Base-by-base conservation (phyloP, 92 coral and sea anemone species). In the Diadumene lineata region DNA sequence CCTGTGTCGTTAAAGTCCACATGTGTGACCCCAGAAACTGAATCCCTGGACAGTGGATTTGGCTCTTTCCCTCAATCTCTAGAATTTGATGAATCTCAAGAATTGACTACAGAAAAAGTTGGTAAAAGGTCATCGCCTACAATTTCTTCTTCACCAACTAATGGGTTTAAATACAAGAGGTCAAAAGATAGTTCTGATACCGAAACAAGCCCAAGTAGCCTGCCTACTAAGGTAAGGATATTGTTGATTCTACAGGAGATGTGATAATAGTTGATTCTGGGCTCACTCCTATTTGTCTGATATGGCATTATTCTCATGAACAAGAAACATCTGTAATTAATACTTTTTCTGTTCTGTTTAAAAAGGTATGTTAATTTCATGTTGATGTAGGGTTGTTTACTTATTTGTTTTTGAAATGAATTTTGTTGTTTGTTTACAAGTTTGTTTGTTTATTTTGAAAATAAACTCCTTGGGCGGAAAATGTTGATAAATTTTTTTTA, bases 91-190 rank as follows among this genome's bases (percentile, higher is more conserved):
- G 93, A 88, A 38, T 50, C 93, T 2, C 89, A 83, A 43, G 87
- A 84, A 61, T 75, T 80, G 18, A 19, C 43, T 13, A 75, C 75
- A 10, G 91, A 92, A 60, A 94, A 94, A 69, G 62, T 91, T 79
- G 97, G 97, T 19, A 94, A 94, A 65, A 73, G 98, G 16, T 83
- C 92, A 15, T 94, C 98, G 7, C 97, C 98, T 51, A 92, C 93
- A 2, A 82, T 81, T 50, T 91, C 88, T 1, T 83, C 93, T 13
- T 88, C 93, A 21, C 97, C 97, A 25, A 80, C 97, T n/a, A 93
- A 86, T 48, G 86, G 88, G 19, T 91, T 78, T 53, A 88, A 91
- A 60, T 88, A 77, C 73, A 91, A 91, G 66, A 83, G 86, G 23
- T 74, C 90, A 6, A 91, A 75, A 27, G 97, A 91, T 82, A 81